Evolutionary conservation across 2,797 vertebrate genomes (phyloP).

Genomic region (Champsocephalus gunnari): DNA sequence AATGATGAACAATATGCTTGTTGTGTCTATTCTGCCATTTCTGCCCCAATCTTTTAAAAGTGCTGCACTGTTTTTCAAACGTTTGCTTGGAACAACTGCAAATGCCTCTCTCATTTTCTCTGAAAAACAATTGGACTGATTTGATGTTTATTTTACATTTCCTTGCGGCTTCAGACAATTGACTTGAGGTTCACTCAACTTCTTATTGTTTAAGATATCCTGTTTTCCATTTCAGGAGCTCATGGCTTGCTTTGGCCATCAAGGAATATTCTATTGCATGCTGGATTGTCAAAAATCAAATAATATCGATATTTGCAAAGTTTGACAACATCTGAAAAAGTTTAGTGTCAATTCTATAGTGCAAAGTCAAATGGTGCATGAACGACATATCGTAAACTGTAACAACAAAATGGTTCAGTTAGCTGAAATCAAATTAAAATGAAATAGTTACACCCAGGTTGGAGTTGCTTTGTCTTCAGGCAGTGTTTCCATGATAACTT

Average conservation of each 20-base stretch:
- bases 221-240: constrained; percentile 79
- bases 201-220: constrained; percentile 85
- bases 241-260: constrained; percentile 38
- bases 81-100: constrained; percentile 28
- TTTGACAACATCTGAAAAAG: background rate
- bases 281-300: constrained; percentile 9
- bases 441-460: constrained; percentile 10
- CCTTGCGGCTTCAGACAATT: constrained; percentile 75
- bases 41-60: constrained; percentile 56
- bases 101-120: constrained; percentile 61
- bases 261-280: constrained; percentile 26
- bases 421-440: constrained; percentile 3
- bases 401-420: background rate
- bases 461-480: constrained; percentile 48
- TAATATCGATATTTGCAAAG: background rate
- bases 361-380: constrained; percentile 12
- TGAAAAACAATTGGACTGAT: constrained; percentile 48
- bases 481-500: constrained; percentile 47
- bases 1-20: constrained; percentile 82
- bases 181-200: constrained; percentile 70
- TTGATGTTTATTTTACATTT: constrained; percentile 78
- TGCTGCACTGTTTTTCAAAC: constrained; percentile 39
- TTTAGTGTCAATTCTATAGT: background rate
- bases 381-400: constrained; percentile 5
- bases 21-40: constrained; percentile 80